Evolutionary conservation across 2,888 invertebrate genomes (phyloP).

Genomic region (Capitulum mitella): DNA sequence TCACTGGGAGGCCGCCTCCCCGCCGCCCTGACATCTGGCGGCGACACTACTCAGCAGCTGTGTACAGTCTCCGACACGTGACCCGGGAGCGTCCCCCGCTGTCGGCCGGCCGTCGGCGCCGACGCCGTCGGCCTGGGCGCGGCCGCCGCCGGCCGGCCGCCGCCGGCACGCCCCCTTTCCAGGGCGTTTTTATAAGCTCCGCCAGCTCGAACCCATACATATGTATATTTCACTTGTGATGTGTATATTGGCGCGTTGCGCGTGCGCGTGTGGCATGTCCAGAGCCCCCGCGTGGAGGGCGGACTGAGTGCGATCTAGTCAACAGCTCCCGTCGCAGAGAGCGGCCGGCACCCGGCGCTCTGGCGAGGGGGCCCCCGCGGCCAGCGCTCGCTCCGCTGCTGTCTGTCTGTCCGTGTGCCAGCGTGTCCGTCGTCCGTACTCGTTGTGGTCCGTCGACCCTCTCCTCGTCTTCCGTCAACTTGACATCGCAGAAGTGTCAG

Average conservation of each 20-base stretch:
- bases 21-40: conserved; percentile 7
- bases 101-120: background rate
- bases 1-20: conserved; percentile 19
- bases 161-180: background rate
- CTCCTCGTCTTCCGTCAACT: background rate
- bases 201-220: conserved; percentile 23
- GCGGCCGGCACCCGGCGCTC: background rate
- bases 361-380: background rate
- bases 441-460: background rate
- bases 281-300: background rate
- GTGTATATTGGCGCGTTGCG: conserved; percentile 1
- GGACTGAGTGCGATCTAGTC: conserved; percentile 24
- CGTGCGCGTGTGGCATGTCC: background rate
- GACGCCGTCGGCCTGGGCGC: background rate
- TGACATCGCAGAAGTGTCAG: conserved; percentile 23
- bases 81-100: background rate
- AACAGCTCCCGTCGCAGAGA: conserved; percentile 14
- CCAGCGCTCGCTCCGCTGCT: background rate
- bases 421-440: background rate
- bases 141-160: background rate
- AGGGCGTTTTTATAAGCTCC: conserved; percentile 7
- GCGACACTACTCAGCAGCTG: conserved; percentile 1
- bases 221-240: conserved; percentile 22
- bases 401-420: background rate
- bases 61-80: background rate